phyloP scores from a whole-genome alignment of 2,888 invertebrate genomes.

The Eristalis pertinax region DNA sequence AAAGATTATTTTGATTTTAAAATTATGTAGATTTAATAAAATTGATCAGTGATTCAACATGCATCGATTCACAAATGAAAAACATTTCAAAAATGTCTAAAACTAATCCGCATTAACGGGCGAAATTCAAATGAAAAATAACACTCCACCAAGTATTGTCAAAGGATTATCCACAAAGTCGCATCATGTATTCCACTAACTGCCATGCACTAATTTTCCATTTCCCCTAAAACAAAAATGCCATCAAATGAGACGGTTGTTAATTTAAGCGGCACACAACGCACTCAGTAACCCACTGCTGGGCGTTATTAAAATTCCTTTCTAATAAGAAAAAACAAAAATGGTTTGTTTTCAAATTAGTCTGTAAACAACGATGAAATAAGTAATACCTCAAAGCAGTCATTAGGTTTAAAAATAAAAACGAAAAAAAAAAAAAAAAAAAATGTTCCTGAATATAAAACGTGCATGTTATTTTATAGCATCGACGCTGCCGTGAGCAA shows the following conservation, averaged over 20 bases:
- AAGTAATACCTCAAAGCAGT: neutral
- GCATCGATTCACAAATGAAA: too few relatives aligned
- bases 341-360: neutral
- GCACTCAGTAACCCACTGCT: neutral
- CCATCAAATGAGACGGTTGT: neutral
- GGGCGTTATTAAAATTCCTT: neutral
- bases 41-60: too few relatives aligned
- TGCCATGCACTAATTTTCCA: too few relatives aligned
- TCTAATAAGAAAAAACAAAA: neutral
- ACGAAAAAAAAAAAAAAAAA: neutral
- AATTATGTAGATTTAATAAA: too few relatives aligned
- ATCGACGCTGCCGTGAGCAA: neutral
- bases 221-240: too few relatives aligned
- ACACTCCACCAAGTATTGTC: neutral
- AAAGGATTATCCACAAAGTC: neutral
- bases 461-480: neutral
- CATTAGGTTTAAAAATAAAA: neutral
- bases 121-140: neutral
- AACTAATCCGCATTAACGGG: too few relatives aligned
- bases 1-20: too few relatives aligned
- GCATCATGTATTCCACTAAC: neutral
- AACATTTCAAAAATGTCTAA: too few relatives aligned
- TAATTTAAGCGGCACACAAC: neutral
- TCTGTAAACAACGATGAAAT: neutral
- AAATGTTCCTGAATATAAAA: neutral